phyloP scores from a whole-genome alignment of 2,113 vertebrate species.

The Phyllostomus discolor region DNA sequence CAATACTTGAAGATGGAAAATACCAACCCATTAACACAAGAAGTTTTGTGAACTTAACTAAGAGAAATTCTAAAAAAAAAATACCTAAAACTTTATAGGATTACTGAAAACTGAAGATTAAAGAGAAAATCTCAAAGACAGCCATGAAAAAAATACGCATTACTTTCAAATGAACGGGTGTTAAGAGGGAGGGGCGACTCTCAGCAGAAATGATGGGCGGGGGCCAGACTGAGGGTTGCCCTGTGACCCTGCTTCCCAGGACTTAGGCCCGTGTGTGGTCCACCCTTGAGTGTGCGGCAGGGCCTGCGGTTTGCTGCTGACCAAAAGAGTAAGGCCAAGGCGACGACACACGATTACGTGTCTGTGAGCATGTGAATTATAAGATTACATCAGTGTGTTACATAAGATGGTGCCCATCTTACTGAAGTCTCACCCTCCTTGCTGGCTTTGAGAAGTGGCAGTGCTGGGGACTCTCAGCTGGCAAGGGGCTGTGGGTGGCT shows the following conservation, averaged over 20 bases:
- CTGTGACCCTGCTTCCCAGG: background rate
- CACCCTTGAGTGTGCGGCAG: background rate
- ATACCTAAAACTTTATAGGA: background rate
- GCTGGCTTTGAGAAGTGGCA: background rate
- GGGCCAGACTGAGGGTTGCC: background rate
- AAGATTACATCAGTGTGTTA: background rate
- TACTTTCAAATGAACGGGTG: background rate
- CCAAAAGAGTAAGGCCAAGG: background rate
- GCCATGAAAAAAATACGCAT: background rate
- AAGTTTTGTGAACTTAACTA: background rate
- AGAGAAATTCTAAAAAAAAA: background rate
- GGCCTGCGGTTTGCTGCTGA: background rate
- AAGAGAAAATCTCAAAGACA: background rate
- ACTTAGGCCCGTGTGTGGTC: background rate
- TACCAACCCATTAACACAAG: background rate
- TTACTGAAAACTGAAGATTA: background rate
- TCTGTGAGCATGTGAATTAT: background rate
- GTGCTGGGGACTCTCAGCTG: background rate
- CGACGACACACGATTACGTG: background rate
- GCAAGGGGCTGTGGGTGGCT: background rate
- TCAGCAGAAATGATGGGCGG: background rate
- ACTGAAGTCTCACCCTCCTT: background rate
- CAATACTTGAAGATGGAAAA: background rate
- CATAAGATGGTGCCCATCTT: background rate
- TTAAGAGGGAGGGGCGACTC: background rate